A percentile compares a stretch with the other conserved stretches of the same genome.
Evolutionary conservation across 2,113 vertebrate genomes (phyloP).

Genomic region (Micronycteris hirsuta): DNA sequence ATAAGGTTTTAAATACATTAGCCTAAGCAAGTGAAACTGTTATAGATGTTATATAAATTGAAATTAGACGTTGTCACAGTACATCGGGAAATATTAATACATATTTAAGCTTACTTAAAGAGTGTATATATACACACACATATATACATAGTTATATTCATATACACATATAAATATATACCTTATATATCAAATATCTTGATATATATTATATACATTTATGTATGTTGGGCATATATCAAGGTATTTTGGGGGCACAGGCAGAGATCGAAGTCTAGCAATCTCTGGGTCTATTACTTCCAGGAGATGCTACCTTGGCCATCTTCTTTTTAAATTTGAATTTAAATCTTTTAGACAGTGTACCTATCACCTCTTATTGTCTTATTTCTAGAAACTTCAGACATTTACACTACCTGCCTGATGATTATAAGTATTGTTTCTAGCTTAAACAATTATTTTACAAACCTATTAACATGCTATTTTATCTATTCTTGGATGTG

Average conservation of each 20-base stretch:
- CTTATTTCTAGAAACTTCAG: not conserved
- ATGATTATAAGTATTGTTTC: not conserved
- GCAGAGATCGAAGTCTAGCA: not conserved
- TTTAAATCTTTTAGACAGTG: not conserved
- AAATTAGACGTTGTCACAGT: not conserved
- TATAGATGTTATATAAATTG: not conserved
- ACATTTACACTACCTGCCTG: not conserved
- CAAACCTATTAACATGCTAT: not conserved
- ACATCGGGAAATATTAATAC: not conserved
- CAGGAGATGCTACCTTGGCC: not conserved
- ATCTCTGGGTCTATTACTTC: not conserved
- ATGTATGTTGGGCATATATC: too few relatives aligned
- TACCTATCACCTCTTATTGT: not conserved
- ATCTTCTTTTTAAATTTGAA: conserved; percentile 3
- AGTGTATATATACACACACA: not conserved
- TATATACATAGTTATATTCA: not conserved
- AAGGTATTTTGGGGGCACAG: not conserved
- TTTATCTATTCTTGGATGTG: not conserved
- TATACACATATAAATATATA: not conserved
- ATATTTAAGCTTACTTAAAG: not conserved
- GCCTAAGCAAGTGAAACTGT: not conserved
- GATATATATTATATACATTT: too few relatives aligned
- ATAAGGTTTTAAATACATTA: conserved; percentile 7
- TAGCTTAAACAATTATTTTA: conserved; percentile 1
- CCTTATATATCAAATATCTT: too few relatives aligned